Base-by-base conservation (phyloP, 2,797 vertebrate genomes). In the Selene dorsalis region DNA sequence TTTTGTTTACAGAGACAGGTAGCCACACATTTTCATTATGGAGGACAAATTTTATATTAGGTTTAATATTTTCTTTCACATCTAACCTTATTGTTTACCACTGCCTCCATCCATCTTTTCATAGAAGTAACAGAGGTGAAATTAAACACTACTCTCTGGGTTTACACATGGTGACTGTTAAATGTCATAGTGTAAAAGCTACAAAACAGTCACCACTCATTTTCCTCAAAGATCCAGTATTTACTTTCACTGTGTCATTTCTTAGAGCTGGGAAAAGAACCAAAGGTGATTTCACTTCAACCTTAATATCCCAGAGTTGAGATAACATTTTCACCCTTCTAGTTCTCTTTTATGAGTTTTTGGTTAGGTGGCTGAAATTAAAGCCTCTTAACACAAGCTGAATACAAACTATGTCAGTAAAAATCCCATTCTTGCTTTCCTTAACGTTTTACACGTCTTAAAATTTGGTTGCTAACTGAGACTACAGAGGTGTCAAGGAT, bases 1-100 rank as follows among this genome's bases (percentile, higher is more conserved):
- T 87, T 87, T 82, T 70, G 69, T 83, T 83, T 73, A 56, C 64
- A 73, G 61, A 73, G 4, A 52, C 63, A 75, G 53, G 52, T 77
- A 67, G 32, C 38, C 20, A 24, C 58, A 64, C 50, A 48, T 61
- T 79, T 78, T 64, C 22, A 61, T 67, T 50, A 66, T 0, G 11
- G 38, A 48, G 38, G 64, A 38, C 47, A 22, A 7, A 18, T 69
- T 68, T 61, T 68, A 22, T 5, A 72, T 75, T 47, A 35, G 8
- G 26, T 50, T 63, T 48, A 28, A 22, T 66, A 45, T 30, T 75
- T 77, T 13, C n/a, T 43, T 47, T 71, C 59, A 59, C 39, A 55
- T 20, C 6, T 11, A 64, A 45, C 18, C 41, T 38, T 62, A 57
- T 64, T 22, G 43, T 17, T 45, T 24, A 47, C 43, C 17, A 6